Evolutionary conservation across 53 echinoderm and acorn worm species (phyloP).

Genomic region (Patiria pectinifera): DNA sequence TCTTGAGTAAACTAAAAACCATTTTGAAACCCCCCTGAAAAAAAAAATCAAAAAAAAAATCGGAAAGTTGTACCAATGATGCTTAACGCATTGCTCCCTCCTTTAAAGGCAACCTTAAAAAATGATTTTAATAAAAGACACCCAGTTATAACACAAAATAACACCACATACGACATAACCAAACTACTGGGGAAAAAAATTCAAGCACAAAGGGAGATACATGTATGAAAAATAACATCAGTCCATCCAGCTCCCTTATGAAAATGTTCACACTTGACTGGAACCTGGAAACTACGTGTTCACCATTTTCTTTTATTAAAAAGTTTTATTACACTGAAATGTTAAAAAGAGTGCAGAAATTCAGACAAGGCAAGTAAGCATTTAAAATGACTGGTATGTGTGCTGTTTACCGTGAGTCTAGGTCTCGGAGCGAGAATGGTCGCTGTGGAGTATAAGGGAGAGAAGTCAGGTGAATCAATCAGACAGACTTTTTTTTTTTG

Average conservation of each 20-base stretch:
- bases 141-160: constrained; percentile 22
- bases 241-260: constrained; percentile 6
- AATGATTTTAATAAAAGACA: neutral
- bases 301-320: neutral
- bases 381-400: constrained; percentile 32
- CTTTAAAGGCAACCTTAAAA: neutral
- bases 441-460: constrained; percentile 45
- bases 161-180: constrained; percentile 24
- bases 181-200: constrained; percentile 18
- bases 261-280: neutral
- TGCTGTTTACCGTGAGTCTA: constrained; percentile 61
- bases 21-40: too few relatives aligned
- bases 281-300: neutral
- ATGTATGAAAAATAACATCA: too few relatives aligned
- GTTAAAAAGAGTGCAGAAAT: constrained; percentile 17
- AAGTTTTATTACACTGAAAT: neutral
- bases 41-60: neutral
- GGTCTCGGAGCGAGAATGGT: constrained; percentile 21
- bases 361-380: constrained; percentile 15
- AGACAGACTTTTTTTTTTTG: neutral
- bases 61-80: neutral
- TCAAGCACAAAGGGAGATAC: constrained; percentile 25
- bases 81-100: neutral
- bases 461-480: constrained; percentile 17
- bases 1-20: neutral